Percentiles rank a stretch among this genome's conserved stretches.
Evolutionary conservation across 1,140 invertebrate genomes (phyloP).

Genomic region (Acyrthosiphon pisum): DNA sequence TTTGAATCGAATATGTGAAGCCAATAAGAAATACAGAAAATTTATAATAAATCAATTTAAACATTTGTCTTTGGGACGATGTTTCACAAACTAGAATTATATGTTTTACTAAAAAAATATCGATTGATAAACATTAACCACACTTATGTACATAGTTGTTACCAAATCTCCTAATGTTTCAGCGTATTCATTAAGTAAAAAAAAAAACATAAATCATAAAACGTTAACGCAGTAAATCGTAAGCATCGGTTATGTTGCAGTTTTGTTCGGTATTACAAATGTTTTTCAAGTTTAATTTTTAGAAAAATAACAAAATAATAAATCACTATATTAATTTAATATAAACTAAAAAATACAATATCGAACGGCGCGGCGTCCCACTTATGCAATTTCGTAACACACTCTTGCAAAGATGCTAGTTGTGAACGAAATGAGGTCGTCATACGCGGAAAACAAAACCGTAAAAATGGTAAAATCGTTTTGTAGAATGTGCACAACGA

Average conservation of each 20-base stretch:
- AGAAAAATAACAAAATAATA: conserved; percentile 29
- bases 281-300: neutral
- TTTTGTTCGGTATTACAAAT: neutral
- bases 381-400: conserved; percentile 30
- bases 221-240: neutral
- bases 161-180: neutral
- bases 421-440: conserved; percentile 5
- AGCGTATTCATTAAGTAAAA: neutral
- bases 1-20: neutral
- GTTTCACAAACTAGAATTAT: neutral
- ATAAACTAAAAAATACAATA: neutral
- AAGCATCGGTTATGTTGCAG: neutral
- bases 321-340: neutral
- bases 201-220: neutral
- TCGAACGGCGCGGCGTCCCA: conserved; percentile 38
- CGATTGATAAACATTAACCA: neutral
- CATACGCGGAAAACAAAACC: neutral
- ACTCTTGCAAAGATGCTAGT: neutral
- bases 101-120: neutral
- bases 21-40: neutral
- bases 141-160: neutral
- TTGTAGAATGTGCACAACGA: neutral
- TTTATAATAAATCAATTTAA: neutral
- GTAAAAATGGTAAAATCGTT: neutral
- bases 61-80: too few relatives aligned